Conservation (phyloP, 2,113 vertebrate species). For the Psittacula cyanocephala region DNA sequence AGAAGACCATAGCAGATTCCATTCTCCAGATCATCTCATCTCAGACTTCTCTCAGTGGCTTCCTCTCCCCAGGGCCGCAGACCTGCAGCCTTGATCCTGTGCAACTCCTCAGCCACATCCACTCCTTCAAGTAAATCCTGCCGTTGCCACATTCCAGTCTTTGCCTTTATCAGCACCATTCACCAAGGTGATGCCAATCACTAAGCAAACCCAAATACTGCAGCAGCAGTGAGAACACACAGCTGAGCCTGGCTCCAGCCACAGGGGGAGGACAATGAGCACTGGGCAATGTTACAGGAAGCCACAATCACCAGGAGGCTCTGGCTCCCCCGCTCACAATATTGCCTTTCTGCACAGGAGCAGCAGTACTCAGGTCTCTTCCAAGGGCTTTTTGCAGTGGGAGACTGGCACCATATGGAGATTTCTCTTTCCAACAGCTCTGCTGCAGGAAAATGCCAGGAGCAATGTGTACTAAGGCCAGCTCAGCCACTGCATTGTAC, state of each 20-base stretch:
- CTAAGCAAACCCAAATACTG: background rate
- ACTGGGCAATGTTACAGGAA: background rate
- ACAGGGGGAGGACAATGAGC: rapidly evolving
- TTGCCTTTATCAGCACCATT: background rate
- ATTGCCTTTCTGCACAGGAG: background rate
- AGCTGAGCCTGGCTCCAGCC: background rate
- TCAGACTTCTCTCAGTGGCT: background rate
- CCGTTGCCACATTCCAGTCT: background rate
- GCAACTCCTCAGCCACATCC: background rate
- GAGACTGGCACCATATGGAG: background rate
- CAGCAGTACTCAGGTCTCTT: background rate
- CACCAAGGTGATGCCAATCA: background rate
- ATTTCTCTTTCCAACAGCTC: background rate
- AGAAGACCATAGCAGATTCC: background rate
- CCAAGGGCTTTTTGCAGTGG: background rate
- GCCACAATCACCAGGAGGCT: background rate
- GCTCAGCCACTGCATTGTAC: background rate
- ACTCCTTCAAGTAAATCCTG: background rate
- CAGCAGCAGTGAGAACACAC: background rate
- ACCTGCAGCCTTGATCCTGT: background rate
- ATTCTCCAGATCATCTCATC: background rate
- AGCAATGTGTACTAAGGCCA: background rate
- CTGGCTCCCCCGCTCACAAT: background rate
- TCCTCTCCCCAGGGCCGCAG: background rate
- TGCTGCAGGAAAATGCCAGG: background rate